A percentile compares a stretch with the other conserved stretches of the same genome.
These are phyloP conservation scores for Hanleya hanleyi DNA, from an alignment of 2,888 invertebrate species.

Conservation along the genomic window DNA sequence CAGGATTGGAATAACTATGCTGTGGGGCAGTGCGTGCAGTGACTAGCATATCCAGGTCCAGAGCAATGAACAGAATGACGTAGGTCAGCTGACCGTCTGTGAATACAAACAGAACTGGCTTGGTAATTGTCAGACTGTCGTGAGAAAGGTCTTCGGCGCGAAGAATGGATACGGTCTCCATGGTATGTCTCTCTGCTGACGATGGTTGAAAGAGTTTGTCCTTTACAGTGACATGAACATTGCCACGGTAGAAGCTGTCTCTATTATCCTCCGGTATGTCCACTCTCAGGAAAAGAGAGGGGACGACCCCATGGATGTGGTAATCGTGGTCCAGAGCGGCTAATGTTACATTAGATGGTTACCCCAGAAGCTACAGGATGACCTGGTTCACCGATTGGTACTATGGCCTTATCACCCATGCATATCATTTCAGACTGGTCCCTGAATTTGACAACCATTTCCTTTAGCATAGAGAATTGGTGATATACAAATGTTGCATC, in stretches of 20 bases:
- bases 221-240: constrained; percentile 37
- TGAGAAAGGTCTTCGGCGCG: neutral
- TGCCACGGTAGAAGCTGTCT: constrained; percentile 35
- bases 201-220: constrained; percentile 36
- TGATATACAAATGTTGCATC: too few relatives aligned
- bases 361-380: constrained; percentile 26
- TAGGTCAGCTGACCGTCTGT: constrained; percentile 35
- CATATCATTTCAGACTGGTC: too few relatives aligned
- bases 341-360: neutral
- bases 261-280: constrained; percentile 27
- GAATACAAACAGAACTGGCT: constrained; percentile 23
- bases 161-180: constrained; percentile 31
- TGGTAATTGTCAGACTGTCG: constrained; percentile 13
- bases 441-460: too few relatives aligned
- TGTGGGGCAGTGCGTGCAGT: constrained; percentile 26
- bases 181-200: constrained; percentile 24
- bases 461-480: too few relatives aligned
- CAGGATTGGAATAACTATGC: constrained; percentile 32
- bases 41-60: constrained; percentile 34
- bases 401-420: too few relatives aligned
- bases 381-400: constrained; percentile 29
- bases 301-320: neutral
- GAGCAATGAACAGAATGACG: constrained; percentile 21
- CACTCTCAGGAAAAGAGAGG: constrained; percentile 13
- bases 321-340: constrained; percentile 20